Conservation (phyloP, 1,140 invertebrate species). For the Euschistus heros region DNA sequence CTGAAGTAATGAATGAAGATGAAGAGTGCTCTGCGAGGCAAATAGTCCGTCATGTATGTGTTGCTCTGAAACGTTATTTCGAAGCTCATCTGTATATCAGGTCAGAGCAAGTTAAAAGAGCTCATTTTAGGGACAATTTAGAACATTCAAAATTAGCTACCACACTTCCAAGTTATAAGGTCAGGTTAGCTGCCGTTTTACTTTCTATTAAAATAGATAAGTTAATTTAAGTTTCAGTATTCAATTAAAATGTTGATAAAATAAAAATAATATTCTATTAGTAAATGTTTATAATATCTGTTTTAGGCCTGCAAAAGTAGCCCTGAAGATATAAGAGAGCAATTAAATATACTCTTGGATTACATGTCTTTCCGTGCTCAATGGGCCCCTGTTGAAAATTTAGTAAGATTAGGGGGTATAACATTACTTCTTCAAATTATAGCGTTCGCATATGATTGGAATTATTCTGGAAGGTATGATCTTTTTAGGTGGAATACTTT, state of each 20-base stretch:
- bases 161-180: constrained; percentile 51
- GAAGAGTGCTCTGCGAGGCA: constrained; percentile 87
- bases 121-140: constrained; percentile 40
- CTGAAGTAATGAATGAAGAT: constrained; percentile 64
- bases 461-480: constrained; percentile 71
- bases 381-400: constrained; percentile 79
- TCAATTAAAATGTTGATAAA: too few relatives aligned
- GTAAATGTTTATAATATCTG: constrained; percentile 26
- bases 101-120: constrained; percentile 64
- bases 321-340: constrained; percentile 69
- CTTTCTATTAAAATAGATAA: too few relatives aligned
- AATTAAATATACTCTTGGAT: constrained; percentile 71
- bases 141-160: constrained; percentile 27
- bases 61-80: constrained; percentile 81
- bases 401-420: constrained; percentile 74
- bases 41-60: constrained; percentile 83
- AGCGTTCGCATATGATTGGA: constrained; percentile 83
- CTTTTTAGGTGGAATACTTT: too few relatives aligned
- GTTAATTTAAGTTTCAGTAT: too few relatives aligned
- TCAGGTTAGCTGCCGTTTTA: constrained; percentile 29
- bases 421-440: constrained; percentile 74
- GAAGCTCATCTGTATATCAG: constrained; percentile 82
- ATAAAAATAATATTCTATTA: too few relatives aligned
- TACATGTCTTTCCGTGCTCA: constrained; percentile 59
- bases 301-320: constrained; percentile 54